Evolutionary conservation across 2,113 vertebrate genomes (phyloP).

Genomic region (Trachemys scripta): DNA sequence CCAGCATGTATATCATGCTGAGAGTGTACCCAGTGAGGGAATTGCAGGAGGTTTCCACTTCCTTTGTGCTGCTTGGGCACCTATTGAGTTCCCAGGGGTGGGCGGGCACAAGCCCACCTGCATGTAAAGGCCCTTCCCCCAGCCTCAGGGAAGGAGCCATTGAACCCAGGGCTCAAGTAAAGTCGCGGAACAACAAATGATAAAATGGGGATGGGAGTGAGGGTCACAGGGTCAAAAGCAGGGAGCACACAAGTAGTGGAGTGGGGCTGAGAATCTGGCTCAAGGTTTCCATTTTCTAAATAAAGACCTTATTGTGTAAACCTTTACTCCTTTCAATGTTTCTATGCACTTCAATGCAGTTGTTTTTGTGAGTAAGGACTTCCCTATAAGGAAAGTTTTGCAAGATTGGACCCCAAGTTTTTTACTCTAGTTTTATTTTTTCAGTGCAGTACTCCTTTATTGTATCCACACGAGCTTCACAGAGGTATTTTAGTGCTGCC

Average conservation of each 20-base stretch:
- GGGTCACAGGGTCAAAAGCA: neutral
- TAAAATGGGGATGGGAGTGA: neutral
- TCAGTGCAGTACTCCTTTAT: neutral
- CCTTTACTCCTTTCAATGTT: neutral
- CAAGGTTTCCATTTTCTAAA: neutral
- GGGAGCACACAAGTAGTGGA: accelerated
- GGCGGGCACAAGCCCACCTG: no score
- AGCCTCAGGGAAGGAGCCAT: neutral
- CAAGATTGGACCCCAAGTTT: neutral
- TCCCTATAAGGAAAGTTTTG: neutral
- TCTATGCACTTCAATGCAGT: neutral
- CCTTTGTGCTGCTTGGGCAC: neutral
- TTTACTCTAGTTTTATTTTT: neutral
- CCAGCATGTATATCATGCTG: neutral
- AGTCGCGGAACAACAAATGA: neutral
- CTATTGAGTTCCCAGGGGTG: neutral
- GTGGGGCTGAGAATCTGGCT: neutral
- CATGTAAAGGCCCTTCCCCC: no score
- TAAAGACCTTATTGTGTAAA: neutral
- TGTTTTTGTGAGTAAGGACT: neutral
- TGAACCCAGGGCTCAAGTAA: neutral
- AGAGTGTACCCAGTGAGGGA: neutral
- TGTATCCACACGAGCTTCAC: accelerated
- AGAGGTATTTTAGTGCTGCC: neutral
- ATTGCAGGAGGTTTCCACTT: neutral